phyloP scores from a whole-genome alignment of 2,888 invertebrate genomes.

The Choreutis nemorana region DNA sequence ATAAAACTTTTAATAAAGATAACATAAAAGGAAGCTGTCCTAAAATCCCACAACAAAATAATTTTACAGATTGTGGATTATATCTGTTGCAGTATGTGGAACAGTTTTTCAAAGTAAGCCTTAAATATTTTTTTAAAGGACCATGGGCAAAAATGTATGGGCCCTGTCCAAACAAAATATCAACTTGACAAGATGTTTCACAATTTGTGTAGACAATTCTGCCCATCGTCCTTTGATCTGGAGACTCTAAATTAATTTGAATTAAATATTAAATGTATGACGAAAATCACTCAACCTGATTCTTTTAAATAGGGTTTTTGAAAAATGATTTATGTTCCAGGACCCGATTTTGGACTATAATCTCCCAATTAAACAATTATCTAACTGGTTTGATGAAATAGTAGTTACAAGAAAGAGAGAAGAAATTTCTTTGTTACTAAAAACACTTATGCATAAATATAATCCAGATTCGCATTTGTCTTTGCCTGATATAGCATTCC shows the following conservation, averaged over 20 bases:
- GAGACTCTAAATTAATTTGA: too few species aligned
- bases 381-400: conserved; percentile 88
- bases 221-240: too few species aligned
- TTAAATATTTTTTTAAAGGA: too few species aligned
- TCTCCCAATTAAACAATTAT: conserved; percentile 82
- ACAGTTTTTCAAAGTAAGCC: conserved; percentile 86
- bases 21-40: conserved; percentile 87
- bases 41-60: conserved; percentile 96
- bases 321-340: conserved; percentile 64
- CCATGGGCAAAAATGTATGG: too few species aligned
- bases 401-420: conserved; percentile 85
- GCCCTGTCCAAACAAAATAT: too few species aligned
- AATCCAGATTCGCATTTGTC: conserved; percentile 72
- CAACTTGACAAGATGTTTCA: too few species aligned
- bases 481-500: conserved; percentile 77
- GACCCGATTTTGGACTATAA: conserved; percentile 83
- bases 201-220: too few species aligned
- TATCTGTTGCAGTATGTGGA: conserved; percentile 97
- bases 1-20: conserved; percentile 79
- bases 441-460: conserved; percentile 75
- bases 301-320: too few species aligned
- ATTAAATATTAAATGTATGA: too few species aligned
- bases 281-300: too few species aligned
- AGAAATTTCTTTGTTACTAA: conserved; percentile 82
- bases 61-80: conserved; percentile 96